These are phyloP conservation scores for Schlechtendalia chinensis DNA, from an alignment of 1,140 invertebrate species.

Conservation along the genomic window DNA sequence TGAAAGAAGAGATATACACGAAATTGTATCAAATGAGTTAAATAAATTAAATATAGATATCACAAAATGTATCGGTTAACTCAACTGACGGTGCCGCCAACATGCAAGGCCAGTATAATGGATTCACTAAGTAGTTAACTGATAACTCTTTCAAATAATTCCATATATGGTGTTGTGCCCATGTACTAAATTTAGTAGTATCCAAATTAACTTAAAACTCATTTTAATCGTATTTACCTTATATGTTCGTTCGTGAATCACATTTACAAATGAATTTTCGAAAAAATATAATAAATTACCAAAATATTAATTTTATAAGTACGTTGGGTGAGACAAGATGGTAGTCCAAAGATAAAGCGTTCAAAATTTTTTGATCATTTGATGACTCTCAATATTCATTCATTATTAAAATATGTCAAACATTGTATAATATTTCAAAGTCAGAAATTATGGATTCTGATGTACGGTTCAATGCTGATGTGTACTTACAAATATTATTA, in stretches of 20 bases:
- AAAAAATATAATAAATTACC: background rate
- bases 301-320: background rate
- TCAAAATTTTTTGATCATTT: constrained; percentile 18
- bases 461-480: too few relatives aligned
- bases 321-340: constrained; percentile 6
- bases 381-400: constrained; percentile 33
- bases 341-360: constrained; percentile 1
- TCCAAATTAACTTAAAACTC: too few relatives aligned
- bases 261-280: constrained; percentile 21
- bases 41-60: background rate
- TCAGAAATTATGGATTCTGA: constrained; percentile 18
- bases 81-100: constrained; percentile 51
- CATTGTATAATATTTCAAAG: constrained; percentile 5
- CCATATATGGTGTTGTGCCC: too few relatives aligned
- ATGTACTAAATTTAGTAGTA: too few relatives aligned
- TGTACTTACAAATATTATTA: too few relatives aligned
- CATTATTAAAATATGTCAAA: constrained; percentile 30
- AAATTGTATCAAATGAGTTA: too few relatives aligned
- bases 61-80: constrained; percentile 1
- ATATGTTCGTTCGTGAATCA: background rate
- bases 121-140: too few relatives aligned
- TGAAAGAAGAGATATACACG: background rate
- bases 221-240: too few relatives aligned
- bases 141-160: too few relatives aligned
- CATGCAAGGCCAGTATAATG: too few relatives aligned